These are phyloP conservation scores for Meles meles DNA, from an alignment of 2,113 vertebrate genomes.

Conservation along the genomic window DNA sequence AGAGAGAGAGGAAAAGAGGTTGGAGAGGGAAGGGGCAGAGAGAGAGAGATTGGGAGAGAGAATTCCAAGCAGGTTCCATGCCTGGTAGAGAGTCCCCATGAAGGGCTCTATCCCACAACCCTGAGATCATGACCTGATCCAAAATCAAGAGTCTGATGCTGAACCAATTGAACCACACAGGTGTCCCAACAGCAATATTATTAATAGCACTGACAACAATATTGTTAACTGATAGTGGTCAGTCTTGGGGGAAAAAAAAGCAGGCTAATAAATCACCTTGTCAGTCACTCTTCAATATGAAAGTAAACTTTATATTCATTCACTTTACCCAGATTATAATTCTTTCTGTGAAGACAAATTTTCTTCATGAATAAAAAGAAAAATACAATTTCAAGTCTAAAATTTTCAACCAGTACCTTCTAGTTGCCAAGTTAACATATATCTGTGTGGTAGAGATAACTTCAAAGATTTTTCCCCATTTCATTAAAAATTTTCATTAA, in stretches of 20 bases:
- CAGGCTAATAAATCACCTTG: background rate
- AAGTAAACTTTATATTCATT: background rate
- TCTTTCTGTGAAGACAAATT: background rate
- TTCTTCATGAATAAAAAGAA: background rate
- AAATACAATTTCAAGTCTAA: background rate
- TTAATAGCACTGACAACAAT: background rate
- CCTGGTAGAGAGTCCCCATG: background rate
- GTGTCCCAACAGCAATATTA: background rate
- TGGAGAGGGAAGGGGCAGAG: background rate
- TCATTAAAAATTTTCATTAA: conserved; percentile 9
- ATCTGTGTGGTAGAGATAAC: background rate
- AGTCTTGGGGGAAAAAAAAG: background rate
- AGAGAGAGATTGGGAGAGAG: background rate
- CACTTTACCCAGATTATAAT: background rate
- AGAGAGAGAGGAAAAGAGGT: background rate
- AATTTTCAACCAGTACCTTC: background rate
- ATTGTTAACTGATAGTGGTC: background rate
- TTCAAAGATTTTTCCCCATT: background rate
- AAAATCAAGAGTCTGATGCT: background rate
- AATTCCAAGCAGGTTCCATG: background rate
- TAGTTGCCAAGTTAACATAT: background rate
- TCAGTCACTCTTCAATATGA: background rate
- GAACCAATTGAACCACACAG: background rate
- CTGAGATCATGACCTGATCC: background rate
- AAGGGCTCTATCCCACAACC: background rate